These are phyloP conservation scores for Batillaria attramentaria DNA, from an alignment of 1,140 invertebrate species.

Conservation along the genomic window DNA sequence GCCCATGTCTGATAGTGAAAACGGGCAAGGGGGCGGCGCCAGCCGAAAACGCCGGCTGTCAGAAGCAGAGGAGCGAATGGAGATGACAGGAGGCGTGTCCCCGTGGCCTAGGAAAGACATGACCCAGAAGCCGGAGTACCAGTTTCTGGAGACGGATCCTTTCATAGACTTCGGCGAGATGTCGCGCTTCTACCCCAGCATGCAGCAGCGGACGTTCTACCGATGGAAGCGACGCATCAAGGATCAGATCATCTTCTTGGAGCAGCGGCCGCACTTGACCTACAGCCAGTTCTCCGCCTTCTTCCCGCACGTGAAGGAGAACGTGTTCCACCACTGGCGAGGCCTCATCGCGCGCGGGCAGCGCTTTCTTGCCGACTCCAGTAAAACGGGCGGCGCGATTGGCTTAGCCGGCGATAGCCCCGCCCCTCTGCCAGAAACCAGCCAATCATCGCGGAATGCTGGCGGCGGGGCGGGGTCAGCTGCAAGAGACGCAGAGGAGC, in stretches of 20 bases:
- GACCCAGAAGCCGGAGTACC: conserved; percentile 47
- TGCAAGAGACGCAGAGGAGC: neutral
- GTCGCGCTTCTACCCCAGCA: conserved; percentile 37
- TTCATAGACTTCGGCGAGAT: conserved; percentile 48
- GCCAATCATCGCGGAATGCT: neutral
- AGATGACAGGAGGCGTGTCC: neutral
- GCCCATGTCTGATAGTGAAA: too few relatives aligned
- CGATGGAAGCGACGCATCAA: conserved; percentile 48
- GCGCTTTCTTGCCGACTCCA: conserved; percentile 30
- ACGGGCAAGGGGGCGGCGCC: too few relatives aligned
- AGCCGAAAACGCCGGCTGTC: conserved; percentile 27
- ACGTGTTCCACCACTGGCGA: conserved; percentile 43
- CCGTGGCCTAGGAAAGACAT: conserved; percentile 44
- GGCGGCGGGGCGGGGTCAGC: neutral
- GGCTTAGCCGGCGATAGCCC: neutral
- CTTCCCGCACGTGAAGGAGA: conserved; percentile 42
- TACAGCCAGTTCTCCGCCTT: conserved; percentile 39
- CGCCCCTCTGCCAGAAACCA: neutral
- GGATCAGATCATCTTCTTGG: conserved; percentile 47
- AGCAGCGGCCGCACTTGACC: conserved; percentile 44
- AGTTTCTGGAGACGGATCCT: conserved; percentile 43
- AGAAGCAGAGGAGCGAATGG: conserved; percentile 15
- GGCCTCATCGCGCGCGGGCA: conserved; percentile 39
- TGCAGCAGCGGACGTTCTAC: conserved; percentile 48
- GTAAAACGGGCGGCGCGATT: neutral